Evolutionary conservation across 2,113 vertebrate species (phyloP).

Genomic region (Callaeas wilsoni): DNA sequence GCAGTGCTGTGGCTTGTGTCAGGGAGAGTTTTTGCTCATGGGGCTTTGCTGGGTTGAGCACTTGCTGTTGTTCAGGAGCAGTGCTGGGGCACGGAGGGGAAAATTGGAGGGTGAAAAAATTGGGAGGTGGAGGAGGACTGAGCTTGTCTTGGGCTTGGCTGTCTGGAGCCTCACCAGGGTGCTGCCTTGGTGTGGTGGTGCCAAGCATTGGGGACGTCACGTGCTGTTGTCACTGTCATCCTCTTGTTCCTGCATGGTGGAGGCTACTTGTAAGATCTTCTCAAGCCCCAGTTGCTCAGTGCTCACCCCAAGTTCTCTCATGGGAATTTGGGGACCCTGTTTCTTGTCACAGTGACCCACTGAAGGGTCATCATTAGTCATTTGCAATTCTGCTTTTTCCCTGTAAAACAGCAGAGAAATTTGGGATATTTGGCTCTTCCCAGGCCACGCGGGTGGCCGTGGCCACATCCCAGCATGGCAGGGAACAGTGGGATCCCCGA

Average conservation of each 20-base stretch:
- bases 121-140: accelerated
- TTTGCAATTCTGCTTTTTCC: background rate
- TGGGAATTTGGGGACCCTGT: accelerated
- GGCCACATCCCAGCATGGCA: accelerated
- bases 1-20: background rate
- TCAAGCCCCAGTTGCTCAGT: background rate
- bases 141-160: background rate
- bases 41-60: background rate
- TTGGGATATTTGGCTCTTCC: background rate
- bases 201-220: accelerated
- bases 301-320: accelerated
- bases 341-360: accelerated
- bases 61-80: background rate
- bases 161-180: accelerated
- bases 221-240: background rate
- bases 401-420: background rate
- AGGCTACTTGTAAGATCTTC: accelerated
- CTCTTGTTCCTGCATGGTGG: background rate
- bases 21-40: background rate
- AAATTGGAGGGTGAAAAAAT: accelerated
- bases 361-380: accelerated
- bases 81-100: accelerated
- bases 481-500: background rate
- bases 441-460: accelerated
- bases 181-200: background rate